Evolutionary conservation across 2,797 vertebrate species (phyloP), one percentile per base, ranked within the genome.

Genomic region (Sciurus carolinensis): DNA sequence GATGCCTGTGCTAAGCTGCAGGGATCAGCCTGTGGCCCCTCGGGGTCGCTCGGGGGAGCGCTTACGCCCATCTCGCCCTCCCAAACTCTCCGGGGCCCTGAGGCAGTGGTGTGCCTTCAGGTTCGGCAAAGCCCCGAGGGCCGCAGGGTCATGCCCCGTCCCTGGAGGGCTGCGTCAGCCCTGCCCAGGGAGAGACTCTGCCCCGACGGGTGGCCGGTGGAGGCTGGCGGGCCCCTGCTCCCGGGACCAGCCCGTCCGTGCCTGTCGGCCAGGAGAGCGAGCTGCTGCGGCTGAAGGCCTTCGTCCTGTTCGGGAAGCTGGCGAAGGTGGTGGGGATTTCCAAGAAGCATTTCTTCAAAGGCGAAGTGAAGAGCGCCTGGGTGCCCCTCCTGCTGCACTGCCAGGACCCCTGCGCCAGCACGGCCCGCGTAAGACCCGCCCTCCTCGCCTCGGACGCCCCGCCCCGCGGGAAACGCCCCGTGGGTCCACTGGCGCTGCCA

Each of bases 301-400:
- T 98, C 15, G 1, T 88, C 18, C 93, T 98, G 28, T 98, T 98
- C 0, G 95, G 96, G 73, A 91, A 73, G 77, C 95, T 98, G 73
- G 97, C 97, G 1, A 67, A 24, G 73, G 28, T 95, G 77, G 97
- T 94, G 1, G 24, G 95, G 42, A 50, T 90, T 24, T 94, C 95
- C 75, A 96, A 95, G 97, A 97, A 82, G 75, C 94, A 39, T 8
- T 95, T 97, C 86, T 98, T 97, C 94, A 95, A 94, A 20, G 85
- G 59, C 36, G 94, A 97, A 11, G 94, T 98, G 89, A 97, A 84
- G 95, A 95, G 50, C 28, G 96, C 94, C 85, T 98, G 98, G 96
- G 44, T 98, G 0, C 30, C 97, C 1, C 97, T 98, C 36, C 30
- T 97, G 84, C 95, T 98, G 71, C 98, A 98, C 82, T 97, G 97